A percentile compares a stretch with the other conserved stretches of the same genome.
Conservation (phyloP, 2,113 vertebrate species). For the Platycercus adscitus region DNA sequence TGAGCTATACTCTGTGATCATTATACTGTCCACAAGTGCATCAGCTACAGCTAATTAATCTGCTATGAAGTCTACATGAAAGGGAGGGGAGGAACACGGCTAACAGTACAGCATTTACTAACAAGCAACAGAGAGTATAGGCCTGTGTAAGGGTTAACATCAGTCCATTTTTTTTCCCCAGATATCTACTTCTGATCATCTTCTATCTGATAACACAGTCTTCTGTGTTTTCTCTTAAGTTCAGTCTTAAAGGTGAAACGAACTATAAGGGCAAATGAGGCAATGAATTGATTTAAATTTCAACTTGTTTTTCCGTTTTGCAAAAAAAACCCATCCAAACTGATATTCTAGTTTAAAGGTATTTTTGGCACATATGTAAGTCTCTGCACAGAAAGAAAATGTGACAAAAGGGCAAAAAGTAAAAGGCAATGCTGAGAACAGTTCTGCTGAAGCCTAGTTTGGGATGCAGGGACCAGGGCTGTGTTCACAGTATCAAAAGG, state of each 20-base stretch:
- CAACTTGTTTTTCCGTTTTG: neutral
- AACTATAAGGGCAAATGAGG: neutral
- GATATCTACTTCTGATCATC: neutral
- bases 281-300: neutral
- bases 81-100: neutral
- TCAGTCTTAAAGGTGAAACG: neutral
- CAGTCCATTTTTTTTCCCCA: neutral
- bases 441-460: neutral
- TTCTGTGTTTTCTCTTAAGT: neutral
- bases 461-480: neutral
- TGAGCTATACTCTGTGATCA: neutral
- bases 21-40: conserved; percentile 13
- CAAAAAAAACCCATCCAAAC: neutral
- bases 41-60: conserved; percentile 41
- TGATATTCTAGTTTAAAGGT: neutral
- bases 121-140: neutral
- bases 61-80: neutral
- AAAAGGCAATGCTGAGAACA: neutral
- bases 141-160: neutral
- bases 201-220: neutral
- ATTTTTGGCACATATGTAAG: conserved; percentile 21
- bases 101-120: neutral
- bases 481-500: conserved; percentile 10
- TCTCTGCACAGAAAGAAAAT: neutral
- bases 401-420: neutral